These are phyloP conservation scores for Bettongia penicillata DNA, from an alignment of 2,113 vertebrate species.

Conservation along the genomic window DNA sequence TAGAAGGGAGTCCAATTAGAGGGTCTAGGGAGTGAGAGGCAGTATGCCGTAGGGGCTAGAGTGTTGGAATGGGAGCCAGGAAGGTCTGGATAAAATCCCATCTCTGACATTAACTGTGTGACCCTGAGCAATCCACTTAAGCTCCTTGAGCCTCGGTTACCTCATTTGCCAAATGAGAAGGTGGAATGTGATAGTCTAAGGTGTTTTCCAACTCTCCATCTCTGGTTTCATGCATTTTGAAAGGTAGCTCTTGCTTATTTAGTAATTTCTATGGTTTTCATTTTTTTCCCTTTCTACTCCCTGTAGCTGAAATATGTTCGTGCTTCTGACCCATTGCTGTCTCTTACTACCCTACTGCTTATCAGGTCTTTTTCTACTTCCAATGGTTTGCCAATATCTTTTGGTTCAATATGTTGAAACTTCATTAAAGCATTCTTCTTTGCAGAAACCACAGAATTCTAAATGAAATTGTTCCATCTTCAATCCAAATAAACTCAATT, in stretches of 20 bases:
- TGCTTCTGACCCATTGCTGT: not conserved
- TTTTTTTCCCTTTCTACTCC: not conserved
- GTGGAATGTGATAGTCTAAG: not conserved
- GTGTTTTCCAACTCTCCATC: not conserved
- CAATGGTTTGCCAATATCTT: not conserved
- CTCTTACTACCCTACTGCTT: not conserved
- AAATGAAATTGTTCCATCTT: not conserved
- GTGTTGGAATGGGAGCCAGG: not conserved
- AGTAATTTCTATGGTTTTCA: not conserved
- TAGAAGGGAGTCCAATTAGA: not conserved
- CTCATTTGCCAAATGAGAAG: not conserved
- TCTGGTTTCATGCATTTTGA: not conserved
- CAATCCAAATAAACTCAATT: not conserved
- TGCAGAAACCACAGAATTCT: not conserved
- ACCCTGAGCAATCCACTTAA: not conserved
- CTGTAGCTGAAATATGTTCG: not conserved
- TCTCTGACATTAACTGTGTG: not conserved
- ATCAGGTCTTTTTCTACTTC: not conserved
- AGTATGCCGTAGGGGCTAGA: not conserved
- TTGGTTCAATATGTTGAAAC: not conserved
- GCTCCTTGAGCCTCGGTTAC: not conserved
- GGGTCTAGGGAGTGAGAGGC: not conserved
- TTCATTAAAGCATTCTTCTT: not conserved
- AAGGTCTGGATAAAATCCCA: not conserved
- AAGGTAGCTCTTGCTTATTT: not conserved